Conservation (phyloP, 1,140 invertebrate species). For the Drosophila ananassae region DNA sequence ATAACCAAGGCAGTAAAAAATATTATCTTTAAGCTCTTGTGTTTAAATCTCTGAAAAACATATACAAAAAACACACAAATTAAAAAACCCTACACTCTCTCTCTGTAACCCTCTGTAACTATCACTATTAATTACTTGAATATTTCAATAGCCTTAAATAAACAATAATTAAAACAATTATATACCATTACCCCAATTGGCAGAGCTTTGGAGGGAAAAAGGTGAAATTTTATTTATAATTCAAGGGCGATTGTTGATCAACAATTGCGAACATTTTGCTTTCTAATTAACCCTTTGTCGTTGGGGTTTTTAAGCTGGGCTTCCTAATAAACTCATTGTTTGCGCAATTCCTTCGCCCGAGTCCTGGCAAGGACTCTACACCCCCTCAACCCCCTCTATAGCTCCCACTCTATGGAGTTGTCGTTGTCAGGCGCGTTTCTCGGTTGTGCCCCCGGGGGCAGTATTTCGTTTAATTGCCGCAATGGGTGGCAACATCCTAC, state of each 20-base stretch:
- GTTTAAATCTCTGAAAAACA: too few relatives aligned
- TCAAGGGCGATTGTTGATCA: background rate
- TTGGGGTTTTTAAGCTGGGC: background rate
- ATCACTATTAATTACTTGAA: too few relatives aligned
- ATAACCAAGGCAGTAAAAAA: too few relatives aligned
- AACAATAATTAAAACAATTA: too few relatives aligned
- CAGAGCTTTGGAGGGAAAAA: background rate
- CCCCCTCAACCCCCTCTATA: background rate
- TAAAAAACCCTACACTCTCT: too few relatives aligned
- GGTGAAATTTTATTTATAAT: background rate
- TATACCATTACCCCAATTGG: too few relatives aligned
- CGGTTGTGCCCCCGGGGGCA: conserved; percentile 18
- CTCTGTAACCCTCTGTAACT: too few relatives aligned
- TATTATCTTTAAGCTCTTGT: too few relatives aligned
- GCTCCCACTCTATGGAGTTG: background rate
- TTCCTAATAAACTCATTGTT: conserved; percentile 10
- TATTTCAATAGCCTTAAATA: too few relatives aligned
- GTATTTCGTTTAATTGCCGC: conserved; percentile 62
- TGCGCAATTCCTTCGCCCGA: conserved; percentile 1
- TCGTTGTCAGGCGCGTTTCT: conserved; percentile 19
- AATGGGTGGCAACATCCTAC: conserved; percentile 29
- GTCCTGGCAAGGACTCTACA: background rate
- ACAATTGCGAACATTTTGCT: background rate
- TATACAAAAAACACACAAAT: too few relatives aligned
- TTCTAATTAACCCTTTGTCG: conserved; percentile 11